Evolutionary conservation across 2,113 vertebrate species (phyloP).

Genomic region (Collichthys lucidus): DNA sequence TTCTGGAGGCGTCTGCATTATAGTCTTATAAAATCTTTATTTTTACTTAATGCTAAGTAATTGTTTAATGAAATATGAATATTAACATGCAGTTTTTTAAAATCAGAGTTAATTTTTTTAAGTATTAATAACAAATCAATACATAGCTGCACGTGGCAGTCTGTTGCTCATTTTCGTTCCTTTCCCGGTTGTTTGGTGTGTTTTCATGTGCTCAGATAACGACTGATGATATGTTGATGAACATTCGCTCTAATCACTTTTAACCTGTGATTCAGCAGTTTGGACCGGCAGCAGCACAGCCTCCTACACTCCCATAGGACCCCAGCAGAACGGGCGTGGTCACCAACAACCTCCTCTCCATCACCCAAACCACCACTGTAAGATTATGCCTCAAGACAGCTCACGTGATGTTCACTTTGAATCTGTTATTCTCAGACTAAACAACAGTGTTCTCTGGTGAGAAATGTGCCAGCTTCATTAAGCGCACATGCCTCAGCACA

Average conservation of each 20-base stretch:
- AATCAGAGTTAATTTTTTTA: neutral
- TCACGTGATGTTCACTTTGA: neutral
- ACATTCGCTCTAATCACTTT: neutral
- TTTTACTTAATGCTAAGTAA: too few relatives aligned
- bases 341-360: conserved; percentile 82
- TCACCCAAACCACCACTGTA: conserved; percentile 82
- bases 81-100: neutral
- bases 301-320: conserved; percentile 80
- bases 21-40: neutral
- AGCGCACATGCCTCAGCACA: neutral
- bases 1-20: neutral
- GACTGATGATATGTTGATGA: too few relatives aligned
- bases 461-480: neutral
- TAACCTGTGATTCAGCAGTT: conserved; percentile 67
- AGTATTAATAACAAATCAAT: neutral
- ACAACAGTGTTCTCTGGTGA: neutral
- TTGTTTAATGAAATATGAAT: too few relatives aligned
- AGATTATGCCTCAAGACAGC: conserved; percentile 22
- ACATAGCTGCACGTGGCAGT: neutral
- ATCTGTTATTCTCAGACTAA: neutral
- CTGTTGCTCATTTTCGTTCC: too few relatives aligned
- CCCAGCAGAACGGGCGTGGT: conserved; percentile 80
- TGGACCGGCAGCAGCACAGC: conserved; percentile 86
- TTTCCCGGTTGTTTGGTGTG: neutral
- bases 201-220: neutral